Conservation (phyloP, 2,797 vertebrate genomes). For the Sphenodon punctatus region DNA sequence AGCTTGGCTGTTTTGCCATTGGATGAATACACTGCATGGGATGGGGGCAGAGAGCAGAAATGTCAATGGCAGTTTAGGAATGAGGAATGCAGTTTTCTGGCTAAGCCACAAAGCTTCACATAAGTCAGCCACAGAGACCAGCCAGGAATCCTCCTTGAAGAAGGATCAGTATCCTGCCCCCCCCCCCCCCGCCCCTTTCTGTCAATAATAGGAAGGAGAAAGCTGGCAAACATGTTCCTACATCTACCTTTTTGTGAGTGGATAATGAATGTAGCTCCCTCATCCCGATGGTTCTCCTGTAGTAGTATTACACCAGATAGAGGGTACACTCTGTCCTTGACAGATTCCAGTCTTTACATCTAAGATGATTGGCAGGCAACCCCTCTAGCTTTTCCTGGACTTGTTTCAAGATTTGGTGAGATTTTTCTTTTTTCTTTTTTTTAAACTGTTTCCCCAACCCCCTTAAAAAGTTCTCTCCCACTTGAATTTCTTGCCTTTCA, state of each 20-base stretch:
- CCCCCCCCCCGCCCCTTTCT: no score
- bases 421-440: not conserved
- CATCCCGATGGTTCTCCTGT: not conserved
- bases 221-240: no score
- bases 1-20: not conserved
- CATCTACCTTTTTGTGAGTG: no score
- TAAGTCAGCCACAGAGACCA: no score
- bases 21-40: not conserved
- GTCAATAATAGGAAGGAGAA: no score
- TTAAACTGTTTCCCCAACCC: constrained; percentile 27
- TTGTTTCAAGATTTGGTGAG: constrained; percentile 40
- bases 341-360: constrained; percentile 47
- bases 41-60: not conserved
- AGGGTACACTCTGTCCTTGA: constrained; percentile 51
- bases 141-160: no score
- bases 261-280: constrained; percentile 12
- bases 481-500: no score
- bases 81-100: no score
- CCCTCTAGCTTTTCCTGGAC: constrained; percentile 38
- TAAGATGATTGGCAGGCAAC: constrained; percentile 49
- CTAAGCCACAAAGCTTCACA: no score
- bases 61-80: not conserved
- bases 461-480: not conserved
- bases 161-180: no score
- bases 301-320: constrained; percentile 18